These are phyloP conservation scores for Hyposoter dolosus DNA, from an alignment of 2,888 invertebrate genomes.

Conservation along the genomic window DNA sequence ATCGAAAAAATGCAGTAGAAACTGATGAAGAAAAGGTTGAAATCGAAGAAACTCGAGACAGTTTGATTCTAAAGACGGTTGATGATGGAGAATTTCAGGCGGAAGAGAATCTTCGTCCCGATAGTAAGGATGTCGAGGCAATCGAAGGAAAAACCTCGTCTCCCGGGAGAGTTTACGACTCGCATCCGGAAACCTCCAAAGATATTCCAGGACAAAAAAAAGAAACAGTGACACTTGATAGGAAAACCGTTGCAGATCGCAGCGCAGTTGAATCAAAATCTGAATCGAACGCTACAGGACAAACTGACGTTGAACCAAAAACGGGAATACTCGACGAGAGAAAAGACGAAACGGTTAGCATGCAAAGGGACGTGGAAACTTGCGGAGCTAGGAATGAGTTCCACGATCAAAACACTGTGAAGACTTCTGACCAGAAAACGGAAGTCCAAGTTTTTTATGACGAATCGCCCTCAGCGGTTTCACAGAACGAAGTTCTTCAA, in stretches of 20 bases:
- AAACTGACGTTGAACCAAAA: not conserved
- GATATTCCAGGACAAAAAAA: not conserved
- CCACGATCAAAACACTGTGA: not conserved
- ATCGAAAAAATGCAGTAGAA: conserved; percentile 1
- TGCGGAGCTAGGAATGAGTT: not conserved
- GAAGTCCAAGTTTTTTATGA: not conserved
- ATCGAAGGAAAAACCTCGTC: not conserved
- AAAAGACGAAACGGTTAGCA: not conserved
- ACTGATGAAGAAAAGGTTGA: not conserved
- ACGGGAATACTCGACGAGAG: not conserved
- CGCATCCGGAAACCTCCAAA: not conserved
- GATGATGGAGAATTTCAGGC: conserved; percentile 8
- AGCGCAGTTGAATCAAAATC: not conserved
- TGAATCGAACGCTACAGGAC: not conserved
- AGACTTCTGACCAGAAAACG: not conserved
- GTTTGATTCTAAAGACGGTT: not conserved
- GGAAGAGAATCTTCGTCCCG: not conserved
- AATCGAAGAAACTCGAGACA: not conserved
- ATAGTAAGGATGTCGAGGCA: not conserved
- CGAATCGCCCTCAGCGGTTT: not conserved
- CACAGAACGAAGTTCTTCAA: not conserved
- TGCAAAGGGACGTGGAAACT: not conserved
- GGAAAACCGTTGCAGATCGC: not conserved
- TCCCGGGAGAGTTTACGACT: not conserved
- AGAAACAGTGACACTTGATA: not conserved